Evolutionary conservation across 2,113 vertebrate genomes (phyloP).

Genomic region (Geococcyx californianus): DNA sequence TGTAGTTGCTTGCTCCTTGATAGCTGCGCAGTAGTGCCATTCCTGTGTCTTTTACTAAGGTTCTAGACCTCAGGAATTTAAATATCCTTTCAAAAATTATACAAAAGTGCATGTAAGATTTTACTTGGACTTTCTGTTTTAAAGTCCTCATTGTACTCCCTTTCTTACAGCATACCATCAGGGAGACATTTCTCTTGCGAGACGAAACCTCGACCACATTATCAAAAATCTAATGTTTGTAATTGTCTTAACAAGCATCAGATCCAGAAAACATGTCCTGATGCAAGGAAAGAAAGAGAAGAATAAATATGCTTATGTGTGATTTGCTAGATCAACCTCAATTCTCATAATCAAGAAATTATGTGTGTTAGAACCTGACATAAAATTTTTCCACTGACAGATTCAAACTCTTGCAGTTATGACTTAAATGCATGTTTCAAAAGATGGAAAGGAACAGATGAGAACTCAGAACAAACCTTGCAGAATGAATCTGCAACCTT

Average conservation of each 20-base stretch:
- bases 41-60: neutral
- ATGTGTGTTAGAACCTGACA: neutral
- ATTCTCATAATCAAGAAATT: neutral
- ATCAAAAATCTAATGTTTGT: neutral
- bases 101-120: neutral
- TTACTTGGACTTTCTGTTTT: neutral
- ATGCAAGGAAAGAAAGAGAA: neutral
- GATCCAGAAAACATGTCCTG: neutral
- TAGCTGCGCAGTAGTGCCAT: neutral
- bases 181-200: neutral
- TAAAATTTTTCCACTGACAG: neutral
- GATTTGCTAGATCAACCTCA: neutral
- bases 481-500: neutral
- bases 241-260: neutral
- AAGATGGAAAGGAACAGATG: neutral
- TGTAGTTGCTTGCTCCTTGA: neutral
- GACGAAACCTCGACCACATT: too few relatives aligned
- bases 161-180: neutral
- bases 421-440: neutral
- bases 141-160: neutral
- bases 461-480: neutral
- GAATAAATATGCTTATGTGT: neutral
- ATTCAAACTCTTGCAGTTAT: neutral
- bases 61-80: neutral
- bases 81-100: neutral